A percentile compares a stretch with the other conserved stretches of the same genome.
Evolutionary conservation across 1,140 invertebrate species (phyloP).

Genomic region (Scaptodrosophila lebanonensis): DNA sequence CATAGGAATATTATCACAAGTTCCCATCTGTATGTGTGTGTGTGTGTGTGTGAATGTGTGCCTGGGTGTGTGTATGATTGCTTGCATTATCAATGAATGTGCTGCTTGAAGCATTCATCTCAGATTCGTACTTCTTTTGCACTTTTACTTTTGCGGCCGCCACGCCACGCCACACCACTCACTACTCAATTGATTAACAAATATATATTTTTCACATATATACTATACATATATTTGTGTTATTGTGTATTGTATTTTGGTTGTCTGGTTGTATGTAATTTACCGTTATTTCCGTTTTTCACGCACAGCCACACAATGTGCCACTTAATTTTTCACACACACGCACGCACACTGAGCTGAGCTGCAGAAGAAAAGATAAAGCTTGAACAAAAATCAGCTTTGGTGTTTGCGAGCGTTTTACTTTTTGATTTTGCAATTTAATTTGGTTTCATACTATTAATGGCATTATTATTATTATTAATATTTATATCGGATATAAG

Average conservation of each 20-base stretch:
- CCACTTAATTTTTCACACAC: slow-evolving; percentile 30
- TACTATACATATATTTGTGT: background rate
- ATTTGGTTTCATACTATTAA: too few relatives aligned
- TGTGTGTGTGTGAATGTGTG: slow-evolving; percentile 5
- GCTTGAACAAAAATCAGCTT: too few relatives aligned
- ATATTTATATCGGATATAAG: too few relatives aligned
- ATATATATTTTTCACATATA: slow-evolving; percentile 13
- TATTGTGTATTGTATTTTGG: background rate
- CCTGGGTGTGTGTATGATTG: slow-evolving; percentile 18
- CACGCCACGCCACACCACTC: too few relatives aligned
- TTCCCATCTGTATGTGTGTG: background rate
- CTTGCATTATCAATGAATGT: slow-evolving; percentile 61
- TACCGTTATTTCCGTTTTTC: slow-evolving; percentile 68
- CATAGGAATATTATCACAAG: slow-evolving; percentile 22
- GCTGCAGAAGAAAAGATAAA: slow-evolving; percentile 23
- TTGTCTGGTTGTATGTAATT: slow-evolving; percentile 55
- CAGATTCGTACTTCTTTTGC: slow-evolving; percentile 57
- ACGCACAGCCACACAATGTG: slow-evolving; percentile 22
- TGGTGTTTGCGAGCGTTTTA: slow-evolving; percentile 36
- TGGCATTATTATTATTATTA: too few relatives aligned
- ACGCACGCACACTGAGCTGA: background rate
- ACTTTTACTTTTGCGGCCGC: slow-evolving; percentile 58
- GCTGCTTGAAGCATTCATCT: slow-evolving; percentile 23
- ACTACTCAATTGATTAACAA: slow-evolving; percentile 38
- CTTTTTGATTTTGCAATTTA: slow-evolving; percentile 10